Conservation (phyloP, 2,113 vertebrate species). For the Cyanoramphus novaezelandiae region DNA sequence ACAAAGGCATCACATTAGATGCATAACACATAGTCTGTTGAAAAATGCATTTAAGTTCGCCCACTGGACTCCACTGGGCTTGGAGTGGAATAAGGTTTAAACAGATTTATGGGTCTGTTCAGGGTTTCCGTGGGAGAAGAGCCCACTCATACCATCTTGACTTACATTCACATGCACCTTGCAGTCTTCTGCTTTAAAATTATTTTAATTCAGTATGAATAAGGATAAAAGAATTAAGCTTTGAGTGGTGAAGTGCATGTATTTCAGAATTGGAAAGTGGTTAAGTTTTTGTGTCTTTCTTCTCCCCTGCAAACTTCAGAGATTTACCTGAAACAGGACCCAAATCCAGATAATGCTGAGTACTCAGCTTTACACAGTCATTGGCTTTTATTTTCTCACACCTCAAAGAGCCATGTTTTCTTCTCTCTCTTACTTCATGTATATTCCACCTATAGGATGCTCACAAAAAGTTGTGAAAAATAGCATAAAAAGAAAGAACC, state of each 20-base stretch:
- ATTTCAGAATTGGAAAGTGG: background rate
- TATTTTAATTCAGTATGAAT: background rate
- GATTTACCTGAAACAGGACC: background rate
- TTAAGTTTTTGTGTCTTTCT: background rate
- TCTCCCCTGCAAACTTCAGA: background rate
- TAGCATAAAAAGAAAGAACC: rapidly evolving
- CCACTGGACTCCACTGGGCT: background rate
- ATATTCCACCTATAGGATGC: background rate
- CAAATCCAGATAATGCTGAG: background rate
- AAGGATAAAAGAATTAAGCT: background rate
- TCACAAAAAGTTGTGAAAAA: background rate
- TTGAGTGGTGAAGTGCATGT: background rate
- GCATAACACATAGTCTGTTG: background rate
- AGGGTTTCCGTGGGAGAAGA: background rate
- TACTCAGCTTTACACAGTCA: background rate
- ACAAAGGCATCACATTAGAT: background rate
- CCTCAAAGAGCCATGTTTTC: background rate
- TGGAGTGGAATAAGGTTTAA: background rate
- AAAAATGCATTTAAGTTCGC: background rate
- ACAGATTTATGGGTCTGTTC: background rate
- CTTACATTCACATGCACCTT: background rate
- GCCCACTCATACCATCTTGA: background rate
- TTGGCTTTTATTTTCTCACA: background rate
- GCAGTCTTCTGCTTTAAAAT: background rate
- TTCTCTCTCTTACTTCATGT: background rate